phyloP scores from a whole-genome alignment of 2,797 vertebrate genomes.

The Phoeniculus purpureus region DNA sequence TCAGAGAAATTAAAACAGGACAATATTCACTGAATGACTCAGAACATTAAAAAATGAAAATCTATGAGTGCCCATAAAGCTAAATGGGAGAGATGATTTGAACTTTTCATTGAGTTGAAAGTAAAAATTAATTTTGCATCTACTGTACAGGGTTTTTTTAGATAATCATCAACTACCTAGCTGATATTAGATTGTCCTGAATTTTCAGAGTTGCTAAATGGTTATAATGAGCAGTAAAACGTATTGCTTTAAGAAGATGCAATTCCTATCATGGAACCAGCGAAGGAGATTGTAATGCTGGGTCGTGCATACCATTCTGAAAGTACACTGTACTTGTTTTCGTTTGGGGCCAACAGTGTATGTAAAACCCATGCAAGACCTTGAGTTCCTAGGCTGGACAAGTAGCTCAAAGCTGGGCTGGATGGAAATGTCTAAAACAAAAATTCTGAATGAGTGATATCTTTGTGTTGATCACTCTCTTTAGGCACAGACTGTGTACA shows the following conservation, averaged over 20 bases:
- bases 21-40: neutral
- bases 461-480: neutral
- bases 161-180: neutral
- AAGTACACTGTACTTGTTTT: neutral
- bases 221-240: neutral
- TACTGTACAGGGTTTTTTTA: neutral
- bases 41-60: neutral
- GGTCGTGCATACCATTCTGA: neutral
- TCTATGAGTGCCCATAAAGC: neutral
- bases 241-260: neutral
- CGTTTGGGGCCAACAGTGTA: neutral
- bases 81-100: neutral
- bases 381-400: neutral
- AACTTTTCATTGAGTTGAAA: neutral
- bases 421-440: neutral
- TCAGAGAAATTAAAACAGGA: neutral
- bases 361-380: neutral
- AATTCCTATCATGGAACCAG: neutral
- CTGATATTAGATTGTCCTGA: neutral
- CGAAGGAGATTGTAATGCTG: neutral
- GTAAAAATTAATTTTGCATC: neutral
- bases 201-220: neutral
- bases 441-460: neutral
- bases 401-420: neutral
- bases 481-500: neutral